Conservation (phyloP, 2,113 vertebrate genomes). For the Rhineura floridana region DNA sequence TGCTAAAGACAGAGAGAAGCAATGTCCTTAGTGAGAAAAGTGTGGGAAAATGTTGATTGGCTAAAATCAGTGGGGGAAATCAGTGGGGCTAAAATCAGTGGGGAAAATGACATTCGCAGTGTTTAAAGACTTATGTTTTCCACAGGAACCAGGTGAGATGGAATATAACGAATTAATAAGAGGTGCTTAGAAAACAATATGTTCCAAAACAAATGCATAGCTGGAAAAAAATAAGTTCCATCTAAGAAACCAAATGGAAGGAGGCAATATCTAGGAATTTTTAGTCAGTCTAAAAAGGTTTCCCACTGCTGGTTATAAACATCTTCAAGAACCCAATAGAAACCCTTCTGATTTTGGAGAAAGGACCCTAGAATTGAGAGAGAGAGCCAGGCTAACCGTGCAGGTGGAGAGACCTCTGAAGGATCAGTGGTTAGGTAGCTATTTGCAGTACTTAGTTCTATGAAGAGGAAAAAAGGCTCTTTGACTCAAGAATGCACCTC, state of each 20-base stretch:
- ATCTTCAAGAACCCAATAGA: constrained; percentile 64
- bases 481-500: constrained; percentile 53
- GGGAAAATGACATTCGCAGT: constrained; percentile 66
- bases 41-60: background rate
- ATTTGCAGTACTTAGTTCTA: constrained; percentile 38
- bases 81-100: constrained; percentile 6
- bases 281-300: constrained; percentile 70
- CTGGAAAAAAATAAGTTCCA: constrained; percentile 67
- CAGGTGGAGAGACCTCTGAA: constrained; percentile 42
- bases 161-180: constrained; percentile 76
- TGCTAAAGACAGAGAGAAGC: constrained; percentile 18
- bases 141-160: constrained; percentile 77
- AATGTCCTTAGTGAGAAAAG: background rate
- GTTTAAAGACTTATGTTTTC: constrained; percentile 79
- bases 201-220: constrained; percentile 69
- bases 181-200: constrained; percentile 71
- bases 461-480: constrained; percentile 42
- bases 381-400: constrained; percentile 46
- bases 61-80: background rate
- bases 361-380: constrained; percentile 63
- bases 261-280: constrained; percentile 70
- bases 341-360: constrained; percentile 62
- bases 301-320: constrained; percentile 61
- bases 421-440: constrained; percentile 35
- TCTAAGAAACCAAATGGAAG: constrained; percentile 73